These are phyloP conservation scores for Nowickia ferox DNA, from an alignment of 2,888 invertebrate genomes.

Conservation along the genomic window DNA sequence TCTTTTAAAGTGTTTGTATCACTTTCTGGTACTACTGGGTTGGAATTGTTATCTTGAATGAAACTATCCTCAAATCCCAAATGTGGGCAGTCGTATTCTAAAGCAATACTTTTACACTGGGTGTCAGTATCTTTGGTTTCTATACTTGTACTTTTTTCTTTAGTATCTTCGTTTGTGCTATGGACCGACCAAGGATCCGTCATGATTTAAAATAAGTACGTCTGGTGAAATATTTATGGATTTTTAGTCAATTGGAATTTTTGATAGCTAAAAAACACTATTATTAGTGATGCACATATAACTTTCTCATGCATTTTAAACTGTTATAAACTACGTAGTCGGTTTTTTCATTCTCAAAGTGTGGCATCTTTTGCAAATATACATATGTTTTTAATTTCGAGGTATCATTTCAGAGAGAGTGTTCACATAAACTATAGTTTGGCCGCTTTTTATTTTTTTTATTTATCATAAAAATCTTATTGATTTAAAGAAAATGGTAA, in stretches of 20 bases:
- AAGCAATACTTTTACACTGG: slow-evolving; percentile 47
- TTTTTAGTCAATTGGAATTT: slow-evolving; percentile 35
- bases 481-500: slow-evolving; percentile 59
- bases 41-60: slow-evolving; percentile 75
- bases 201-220: slow-evolving; percentile 65
- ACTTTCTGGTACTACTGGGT: slow-evolving; percentile 77
- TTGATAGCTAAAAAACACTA: slow-evolving; percentile 17
- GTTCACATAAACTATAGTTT: not conserved
- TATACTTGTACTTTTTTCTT: slow-evolving; percentile 50
- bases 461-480: not conserved
- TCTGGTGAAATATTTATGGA: slow-evolving; percentile 23
- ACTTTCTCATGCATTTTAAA: not conserved
- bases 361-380: slow-evolving; percentile 13
- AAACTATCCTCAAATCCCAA: slow-evolving; percentile 86
- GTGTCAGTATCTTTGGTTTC: slow-evolving; percentile 17
- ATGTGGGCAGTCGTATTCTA: slow-evolving; percentile 40
- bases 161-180: slow-evolving; percentile 64
- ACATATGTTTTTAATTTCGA: not conserved
- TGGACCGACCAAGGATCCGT: slow-evolving; percentile 78
- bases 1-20: slow-evolving; percentile 79
- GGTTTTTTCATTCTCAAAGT: not conserved
- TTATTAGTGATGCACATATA: slow-evolving; percentile 9
- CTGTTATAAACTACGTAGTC: not conserved
- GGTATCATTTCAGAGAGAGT: slow-evolving; percentile 15
- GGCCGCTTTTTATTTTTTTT: slow-evolving; percentile 39